Evolutionary conservation across 2,797 vertebrate genomes (phyloP).

Genomic region (Sebastes oblongus): DNA sequence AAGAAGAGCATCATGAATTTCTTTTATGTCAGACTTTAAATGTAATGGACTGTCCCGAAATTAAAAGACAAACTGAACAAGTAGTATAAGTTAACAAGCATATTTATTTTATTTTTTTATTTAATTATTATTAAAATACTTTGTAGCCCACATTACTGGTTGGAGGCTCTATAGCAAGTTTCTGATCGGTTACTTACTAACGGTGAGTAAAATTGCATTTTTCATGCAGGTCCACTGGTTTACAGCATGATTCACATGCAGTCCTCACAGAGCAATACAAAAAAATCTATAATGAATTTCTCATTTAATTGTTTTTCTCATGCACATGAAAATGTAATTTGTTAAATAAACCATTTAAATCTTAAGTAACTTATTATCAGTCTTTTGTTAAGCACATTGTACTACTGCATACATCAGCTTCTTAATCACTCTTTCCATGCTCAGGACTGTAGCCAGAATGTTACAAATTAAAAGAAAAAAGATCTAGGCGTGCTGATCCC

Average conservation of each 20-base stretch:
- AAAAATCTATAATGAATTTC: background rate
- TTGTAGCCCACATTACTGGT: background rate
- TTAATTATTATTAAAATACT: background rate
- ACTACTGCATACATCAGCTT: background rate
- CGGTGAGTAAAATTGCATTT: background rate
- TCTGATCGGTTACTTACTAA: background rate
- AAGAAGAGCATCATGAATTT: background rate
- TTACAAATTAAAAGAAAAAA: background rate
- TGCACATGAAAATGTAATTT: slow-evolving; percentile 20
- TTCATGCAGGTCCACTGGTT: slow-evolving; percentile 7
- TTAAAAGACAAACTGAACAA: background rate
- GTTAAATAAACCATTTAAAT: slow-evolving; percentile 29
- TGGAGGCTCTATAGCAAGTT: background rate
- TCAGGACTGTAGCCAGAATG: background rate
- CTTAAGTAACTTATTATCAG: background rate
- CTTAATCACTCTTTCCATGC: background rate
- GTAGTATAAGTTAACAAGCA: background rate
- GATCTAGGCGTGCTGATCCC: too few relatives aligned
- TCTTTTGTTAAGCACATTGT: background rate
- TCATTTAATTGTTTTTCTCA: slow-evolving; percentile 21
- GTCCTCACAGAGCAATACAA: slow-evolving; percentile 22
- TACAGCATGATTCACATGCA: slow-evolving; percentile 5
- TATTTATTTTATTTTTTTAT: background rate
- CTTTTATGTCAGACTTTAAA: background rate
- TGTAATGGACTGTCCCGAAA: background rate